These are phyloP conservation scores for Otocyon megalotis DNA, from an alignment of 2,113 vertebrate species.

Conservation along the genomic window DNA sequence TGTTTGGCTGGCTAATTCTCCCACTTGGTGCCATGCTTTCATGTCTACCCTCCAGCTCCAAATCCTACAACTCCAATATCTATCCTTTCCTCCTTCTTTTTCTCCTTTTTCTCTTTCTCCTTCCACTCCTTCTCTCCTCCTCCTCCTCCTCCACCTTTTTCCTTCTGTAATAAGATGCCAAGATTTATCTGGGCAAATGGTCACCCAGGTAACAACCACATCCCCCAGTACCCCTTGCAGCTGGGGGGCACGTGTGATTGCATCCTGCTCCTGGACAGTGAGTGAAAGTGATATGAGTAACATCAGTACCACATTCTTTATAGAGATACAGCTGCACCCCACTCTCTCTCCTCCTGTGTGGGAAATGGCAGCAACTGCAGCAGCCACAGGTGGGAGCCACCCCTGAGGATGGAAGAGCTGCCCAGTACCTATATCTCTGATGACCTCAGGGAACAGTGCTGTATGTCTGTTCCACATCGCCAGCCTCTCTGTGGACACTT, in stretches of 20 bases:
- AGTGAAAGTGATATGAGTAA: neutral
- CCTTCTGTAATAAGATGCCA: neutral
- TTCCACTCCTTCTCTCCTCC: neutral
- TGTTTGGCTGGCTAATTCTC: neutral
- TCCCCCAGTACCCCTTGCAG: neutral
- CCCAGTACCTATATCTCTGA: neutral
- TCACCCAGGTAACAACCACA: neutral
- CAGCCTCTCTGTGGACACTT: neutral
- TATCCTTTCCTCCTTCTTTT: neutral
- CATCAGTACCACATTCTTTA: neutral
- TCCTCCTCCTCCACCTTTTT: accelerated
- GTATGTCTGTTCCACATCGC: neutral
- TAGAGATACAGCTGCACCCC: neutral
- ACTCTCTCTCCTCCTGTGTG: neutral
- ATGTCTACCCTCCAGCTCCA: neutral
- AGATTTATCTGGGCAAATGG: neutral
- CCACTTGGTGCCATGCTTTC: neutral
- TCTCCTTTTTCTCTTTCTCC: neutral
- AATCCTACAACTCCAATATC: neutral
- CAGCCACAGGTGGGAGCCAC: neutral
- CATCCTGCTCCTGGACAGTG: neutral
- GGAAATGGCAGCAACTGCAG: neutral
- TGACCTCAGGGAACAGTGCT: neutral
- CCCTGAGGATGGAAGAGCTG: neutral
- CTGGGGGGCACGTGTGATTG: neutral